Base-by-base conservation (phyloP, 2,797 vertebrate species). In the Sebastes steindachneri region DNA sequence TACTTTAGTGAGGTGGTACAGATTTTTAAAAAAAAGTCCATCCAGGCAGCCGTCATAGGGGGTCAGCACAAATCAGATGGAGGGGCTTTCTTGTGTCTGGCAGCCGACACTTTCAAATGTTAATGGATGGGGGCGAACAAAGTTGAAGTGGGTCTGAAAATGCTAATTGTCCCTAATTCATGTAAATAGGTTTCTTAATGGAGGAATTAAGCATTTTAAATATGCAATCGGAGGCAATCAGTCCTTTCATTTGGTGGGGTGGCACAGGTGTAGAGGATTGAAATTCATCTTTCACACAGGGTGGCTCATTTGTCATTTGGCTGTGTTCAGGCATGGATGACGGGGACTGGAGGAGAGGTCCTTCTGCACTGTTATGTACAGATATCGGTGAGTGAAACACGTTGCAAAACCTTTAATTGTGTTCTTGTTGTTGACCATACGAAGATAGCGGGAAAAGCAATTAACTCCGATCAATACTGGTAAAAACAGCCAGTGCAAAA, bases 91-190 rank as follows among this genome's bases (percentile, higher is more conserved):
- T 96, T 95, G 92, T 92, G 93, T 96, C 96, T 96, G 96, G 95
- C 96, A 97, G 96, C 94, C 95, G 94, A 96, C 96, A 97, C 96
- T 97, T 97, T 96, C 94, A 96, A 97, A 96, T 95, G 96, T 96
- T 97, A 98, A 97, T 97, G 96, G 96, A 94, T 92, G 89, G 89
- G 94, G 94, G 92, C 92, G 96, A 96, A 95, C 96, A 97, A 97
- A 97, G 95, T 95, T 93, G 95, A 96, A 96, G 94, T 96, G 93
- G 95, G 93, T 94, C 94, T 95, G 93, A 96, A 96, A 96, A 96
- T 96, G 95, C 94, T 95, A 96, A 96, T 96, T 96, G 94, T 96
- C 93, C 90, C 93, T 96, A 96, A 96, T 96, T 96, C 95, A 96
- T 96, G 95, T 96, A 96, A 96, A 96, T 96, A 95, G 96, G 85